Evolutionary conservation across 2,113 vertebrate species (phyloP).

Genomic region (Salvelinus sp.): DNA sequence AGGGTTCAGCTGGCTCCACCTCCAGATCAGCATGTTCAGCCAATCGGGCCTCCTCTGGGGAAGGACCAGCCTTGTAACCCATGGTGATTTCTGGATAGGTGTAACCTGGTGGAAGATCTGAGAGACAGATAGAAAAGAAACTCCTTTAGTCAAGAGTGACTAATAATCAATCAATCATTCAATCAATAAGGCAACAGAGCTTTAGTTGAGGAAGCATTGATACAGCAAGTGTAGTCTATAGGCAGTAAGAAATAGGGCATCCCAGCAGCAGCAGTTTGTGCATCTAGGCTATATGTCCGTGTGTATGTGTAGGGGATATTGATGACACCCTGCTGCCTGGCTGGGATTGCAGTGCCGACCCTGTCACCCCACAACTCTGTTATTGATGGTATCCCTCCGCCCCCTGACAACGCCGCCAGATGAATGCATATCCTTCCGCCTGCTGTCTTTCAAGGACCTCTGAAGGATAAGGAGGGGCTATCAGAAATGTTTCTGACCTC

Average conservation of each 20-base stretch:
- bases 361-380: conserved; percentile 68
- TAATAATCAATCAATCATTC: not conserved
- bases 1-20: conserved; percentile 74
- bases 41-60: conserved; percentile 73
- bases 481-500: conserved; percentile 65
- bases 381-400: conserved; percentile 79
- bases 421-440: conserved; percentile 77
- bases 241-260: conserved; percentile 39
- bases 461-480: conserved; percentile 74
- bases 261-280: conserved; percentile 25
- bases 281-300: conserved; percentile 40
- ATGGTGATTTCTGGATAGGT: conserved; percentile 74
- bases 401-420: conserved; percentile 73
- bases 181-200: not conserved
- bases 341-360: conserved; percentile 70
- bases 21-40: conserved; percentile 81
- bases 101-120: conserved; percentile 87
- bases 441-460: conserved; percentile 73
- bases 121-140: conserved; percentile 4
- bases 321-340: conserved; percentile 74
- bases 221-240: conserved; percentile 48
- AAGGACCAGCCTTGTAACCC: conserved; percentile 80
- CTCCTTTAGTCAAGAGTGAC: not conserved
- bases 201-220: conserved; percentile 4
- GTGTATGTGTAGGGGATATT: conserved; percentile 62